Conservation (phyloP, 2,113 vertebrate genomes). For the Oreocharis arfaki region DNA sequence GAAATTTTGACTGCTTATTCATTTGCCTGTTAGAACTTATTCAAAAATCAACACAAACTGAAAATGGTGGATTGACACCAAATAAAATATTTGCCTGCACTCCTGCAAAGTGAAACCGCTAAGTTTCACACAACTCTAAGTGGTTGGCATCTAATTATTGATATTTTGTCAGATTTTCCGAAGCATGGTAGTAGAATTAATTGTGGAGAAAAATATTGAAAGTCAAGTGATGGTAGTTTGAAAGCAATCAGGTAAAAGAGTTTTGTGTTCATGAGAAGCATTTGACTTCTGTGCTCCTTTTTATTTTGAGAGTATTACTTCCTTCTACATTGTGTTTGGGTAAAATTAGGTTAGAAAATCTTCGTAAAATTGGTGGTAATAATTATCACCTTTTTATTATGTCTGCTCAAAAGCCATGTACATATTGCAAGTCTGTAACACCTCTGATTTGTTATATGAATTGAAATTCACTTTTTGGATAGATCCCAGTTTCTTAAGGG, state of each 20-base stretch:
- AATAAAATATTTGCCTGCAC: conserved; percentile 17
- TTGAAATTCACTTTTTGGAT: not conserved
- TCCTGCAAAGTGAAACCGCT: not conserved
- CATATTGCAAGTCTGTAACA: not conserved
- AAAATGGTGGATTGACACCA: conserved; percentile 6
- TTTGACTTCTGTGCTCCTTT: not conserved
- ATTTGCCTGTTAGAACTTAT: not conserved
- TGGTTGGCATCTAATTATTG: not conserved
- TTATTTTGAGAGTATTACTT: not conserved
- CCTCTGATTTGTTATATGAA: not conserved
- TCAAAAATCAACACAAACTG: not conserved
- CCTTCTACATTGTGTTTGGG: not conserved
- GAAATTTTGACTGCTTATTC: not conserved
- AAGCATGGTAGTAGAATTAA: not conserved
- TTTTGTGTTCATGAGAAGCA: not conserved
- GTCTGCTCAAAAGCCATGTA: not conserved
- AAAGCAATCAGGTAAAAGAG: not conserved
- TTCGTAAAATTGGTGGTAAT: not conserved
- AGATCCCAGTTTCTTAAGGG: not conserved
- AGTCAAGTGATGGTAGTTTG: not conserved
- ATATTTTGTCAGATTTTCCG: conserved; percentile 20
- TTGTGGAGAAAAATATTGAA: not conserved
- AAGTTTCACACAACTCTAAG: not conserved
- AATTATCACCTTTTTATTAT: not conserved
- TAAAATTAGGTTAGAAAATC: not conserved